Evolutionary conservation across 2,113 vertebrate species (phyloP).

Genomic region (Australoheros scitulus): DNA sequence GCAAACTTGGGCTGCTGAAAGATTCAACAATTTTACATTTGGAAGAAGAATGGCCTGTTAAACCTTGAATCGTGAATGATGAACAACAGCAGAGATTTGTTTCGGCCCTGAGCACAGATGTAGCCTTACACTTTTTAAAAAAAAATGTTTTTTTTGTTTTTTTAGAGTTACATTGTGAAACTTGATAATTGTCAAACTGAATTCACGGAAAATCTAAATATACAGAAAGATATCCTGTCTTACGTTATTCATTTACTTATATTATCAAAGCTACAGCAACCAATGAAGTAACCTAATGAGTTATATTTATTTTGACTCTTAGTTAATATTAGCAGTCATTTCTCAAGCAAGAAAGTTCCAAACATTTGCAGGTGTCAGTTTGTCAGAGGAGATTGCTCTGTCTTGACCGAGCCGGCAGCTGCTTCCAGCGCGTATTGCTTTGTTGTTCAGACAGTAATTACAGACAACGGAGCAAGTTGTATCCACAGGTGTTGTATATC

Average conservation of each 20-base stretch:
- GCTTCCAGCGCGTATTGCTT: slow-evolving; percentile 55
- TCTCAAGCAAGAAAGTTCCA: neutral
- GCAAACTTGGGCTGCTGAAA: slow-evolving; percentile 47
- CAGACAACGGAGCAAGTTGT: slow-evolving; percentile 64
- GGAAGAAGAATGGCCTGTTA: slow-evolving; percentile 48
- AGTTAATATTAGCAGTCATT: neutral
- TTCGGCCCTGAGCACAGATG: slow-evolving; percentile 1
- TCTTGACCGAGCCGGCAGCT: slow-evolving; percentile 9
- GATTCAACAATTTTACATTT: slow-evolving; percentile 52
- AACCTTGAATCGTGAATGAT: slow-evolving; percentile 58
- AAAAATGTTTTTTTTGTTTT: neutral
- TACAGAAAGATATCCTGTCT: neutral
- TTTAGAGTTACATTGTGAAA: neutral
- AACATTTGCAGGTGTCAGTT: neutral
- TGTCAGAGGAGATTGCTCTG: slow-evolving; percentile 23
- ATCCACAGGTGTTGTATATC: slow-evolving; percentile 76
- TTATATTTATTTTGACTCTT: neutral
- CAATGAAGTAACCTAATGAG: neutral
- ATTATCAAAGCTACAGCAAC: neutral
- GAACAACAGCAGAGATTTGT: slow-evolving; percentile 9
- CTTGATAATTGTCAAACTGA: neutral
- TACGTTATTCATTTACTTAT: neutral
- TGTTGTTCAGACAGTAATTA: slow-evolving; percentile 74
- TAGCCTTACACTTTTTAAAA: neutral
- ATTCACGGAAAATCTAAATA: neutral